These are phyloP conservation scores for Origma solitaria DNA, from an alignment of 2,113 vertebrate species.

Conservation along the genomic window DNA sequence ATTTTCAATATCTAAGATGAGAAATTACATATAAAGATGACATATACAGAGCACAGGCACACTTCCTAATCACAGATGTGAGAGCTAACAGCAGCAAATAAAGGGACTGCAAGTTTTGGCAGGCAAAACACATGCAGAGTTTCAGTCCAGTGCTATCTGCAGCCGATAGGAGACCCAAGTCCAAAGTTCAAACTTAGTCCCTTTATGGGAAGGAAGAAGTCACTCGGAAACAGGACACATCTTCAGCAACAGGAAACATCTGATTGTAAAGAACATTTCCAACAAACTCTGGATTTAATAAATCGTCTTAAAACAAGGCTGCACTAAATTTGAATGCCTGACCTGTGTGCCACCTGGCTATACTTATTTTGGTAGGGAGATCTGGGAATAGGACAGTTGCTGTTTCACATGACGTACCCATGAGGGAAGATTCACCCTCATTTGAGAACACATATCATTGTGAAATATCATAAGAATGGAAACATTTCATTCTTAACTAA, in stretches of 20 bases:
- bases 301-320: not conserved
- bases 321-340: not conserved
- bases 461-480: not conserved
- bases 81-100: not conserved
- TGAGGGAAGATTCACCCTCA: not conserved
- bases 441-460: not conserved
- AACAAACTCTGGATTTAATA: constrained; percentile 35
- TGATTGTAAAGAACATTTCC: constrained; percentile 62
- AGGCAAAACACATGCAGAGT: not conserved
- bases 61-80: not conserved
- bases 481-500: not conserved
- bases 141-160: not conserved
- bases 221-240: constrained; percentile 56
- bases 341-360: not conserved
- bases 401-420: accelerated
- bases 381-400: not conserved
- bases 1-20: not conserved
- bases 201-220: constrained; percentile 8
- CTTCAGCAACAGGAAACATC: constrained; percentile 71
- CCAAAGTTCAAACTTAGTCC: constrained; percentile 4
- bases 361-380: accelerated
- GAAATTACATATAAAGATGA: not conserved
- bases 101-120: not conserved
- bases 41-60: not conserved
- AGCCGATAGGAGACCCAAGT: not conserved